phyloP scores from a whole-genome alignment of 2,797 vertebrate species.

The Vipera ursinii region DNA sequence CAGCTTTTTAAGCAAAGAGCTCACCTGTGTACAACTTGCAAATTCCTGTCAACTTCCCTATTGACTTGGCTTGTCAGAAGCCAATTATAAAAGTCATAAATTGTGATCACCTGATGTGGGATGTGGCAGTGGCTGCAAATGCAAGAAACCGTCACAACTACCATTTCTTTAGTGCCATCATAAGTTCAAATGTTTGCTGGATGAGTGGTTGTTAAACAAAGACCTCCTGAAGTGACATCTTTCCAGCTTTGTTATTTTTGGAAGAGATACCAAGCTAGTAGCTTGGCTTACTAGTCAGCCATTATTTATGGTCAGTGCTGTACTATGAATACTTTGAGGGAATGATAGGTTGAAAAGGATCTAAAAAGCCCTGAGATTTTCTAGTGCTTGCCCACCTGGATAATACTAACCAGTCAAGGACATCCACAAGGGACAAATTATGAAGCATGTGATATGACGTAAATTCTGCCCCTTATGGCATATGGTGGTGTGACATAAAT shows the following conservation, averaged over 20 bases:
- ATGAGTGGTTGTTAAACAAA: background rate
- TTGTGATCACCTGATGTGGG: background rate
- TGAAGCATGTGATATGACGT: background rate
- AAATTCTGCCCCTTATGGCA: background rate
- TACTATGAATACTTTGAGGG: background rate
- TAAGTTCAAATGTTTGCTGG: background rate
- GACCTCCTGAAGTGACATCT: background rate
- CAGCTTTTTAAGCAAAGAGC: background rate
- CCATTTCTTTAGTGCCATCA: background rate
- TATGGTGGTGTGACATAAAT: background rate
- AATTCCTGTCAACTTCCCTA: background rate
- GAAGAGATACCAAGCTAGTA: background rate
- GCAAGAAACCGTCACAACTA: background rate
- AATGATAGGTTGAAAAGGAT: background rate
- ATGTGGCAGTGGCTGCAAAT: background rate
- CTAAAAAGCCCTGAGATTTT: background rate
- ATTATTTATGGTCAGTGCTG: background rate
- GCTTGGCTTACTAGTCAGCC: background rate
- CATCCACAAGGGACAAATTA: background rate
- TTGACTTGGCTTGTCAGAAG: background rate
- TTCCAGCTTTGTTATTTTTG: background rate
- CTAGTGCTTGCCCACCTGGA: background rate
- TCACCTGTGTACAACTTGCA: background rate
- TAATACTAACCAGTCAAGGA: background rate
- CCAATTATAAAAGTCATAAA: background rate